Evolutionary conservation across 2,888 invertebrate genomes (phyloP).

Genomic region (Hemistola chrysoprasaria): DNA sequence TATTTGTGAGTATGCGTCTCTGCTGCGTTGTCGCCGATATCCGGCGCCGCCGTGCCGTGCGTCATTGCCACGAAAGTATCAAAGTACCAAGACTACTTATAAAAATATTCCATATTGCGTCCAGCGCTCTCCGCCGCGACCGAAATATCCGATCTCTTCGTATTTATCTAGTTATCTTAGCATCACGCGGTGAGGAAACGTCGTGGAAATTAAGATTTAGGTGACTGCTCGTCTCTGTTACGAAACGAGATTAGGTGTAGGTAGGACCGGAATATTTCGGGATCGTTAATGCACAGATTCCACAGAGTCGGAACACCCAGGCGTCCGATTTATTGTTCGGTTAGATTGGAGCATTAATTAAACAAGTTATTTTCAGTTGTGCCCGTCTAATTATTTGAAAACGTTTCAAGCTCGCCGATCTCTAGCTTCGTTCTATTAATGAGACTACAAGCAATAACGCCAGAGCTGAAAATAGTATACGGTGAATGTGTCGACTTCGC

Average conservation of each 20-base stretch:
- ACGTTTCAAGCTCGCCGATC: conserved; percentile 28
- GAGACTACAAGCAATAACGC: conserved; percentile 24
- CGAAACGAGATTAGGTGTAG: conserved; percentile 35
- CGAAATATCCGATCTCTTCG: conserved; percentile 57
- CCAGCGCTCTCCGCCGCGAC: conserved; percentile 57
- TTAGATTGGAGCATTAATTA: conserved; percentile 27
- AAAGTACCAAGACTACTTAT: conserved; percentile 45
- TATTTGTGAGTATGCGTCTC: conserved; percentile 52
- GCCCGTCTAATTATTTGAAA: conserved; percentile 31
- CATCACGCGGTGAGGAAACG: conserved; percentile 34
- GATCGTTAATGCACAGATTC: conserved; percentile 20
- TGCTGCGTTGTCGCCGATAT: conserved; percentile 53
- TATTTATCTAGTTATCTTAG: conserved; percentile 39
- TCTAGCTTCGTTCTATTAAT: conserved; percentile 25
- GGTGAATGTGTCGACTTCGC: conserved; percentile 55
- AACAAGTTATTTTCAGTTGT: conserved; percentile 30
- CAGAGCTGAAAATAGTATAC: conserved; percentile 26
- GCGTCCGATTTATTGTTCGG: conserved; percentile 20
- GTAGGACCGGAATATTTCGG: conserved; percentile 17
- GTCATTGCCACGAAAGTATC: conserved; percentile 61
- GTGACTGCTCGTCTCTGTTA: conserved; percentile 45
- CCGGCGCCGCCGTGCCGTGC: conserved; percentile 74
- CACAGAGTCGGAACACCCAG: conserved; percentile 13
- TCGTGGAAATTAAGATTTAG: conserved; percentile 50
- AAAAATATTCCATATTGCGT: conserved; percentile 57